Evolutionary conservation across 2,797 vertebrate species (phyloP), one percentile per base, ranked within the genome.

Genomic region (Lophotriccus pileatus): DNA sequence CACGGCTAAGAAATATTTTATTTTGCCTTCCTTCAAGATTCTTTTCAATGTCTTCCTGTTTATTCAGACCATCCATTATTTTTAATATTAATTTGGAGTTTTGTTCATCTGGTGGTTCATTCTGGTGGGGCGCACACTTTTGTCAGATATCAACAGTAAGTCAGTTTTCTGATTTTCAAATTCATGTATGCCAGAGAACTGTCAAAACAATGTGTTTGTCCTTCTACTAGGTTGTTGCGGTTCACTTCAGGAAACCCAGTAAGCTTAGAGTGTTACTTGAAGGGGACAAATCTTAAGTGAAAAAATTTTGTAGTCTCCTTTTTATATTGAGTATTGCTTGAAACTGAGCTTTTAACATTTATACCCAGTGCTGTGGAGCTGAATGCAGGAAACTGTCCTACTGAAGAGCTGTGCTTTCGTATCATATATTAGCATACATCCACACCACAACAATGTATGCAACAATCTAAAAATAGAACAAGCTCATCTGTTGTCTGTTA

Each of bases 391-490:
- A 77, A 58, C 4, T 22, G 36, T 11, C 12, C 70, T 12, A 8
- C 2, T 18, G 24, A 85, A 58, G 23, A 56, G 7, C 11, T 16
- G 15, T 5, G 4, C 39, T 74, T 81, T 84, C 14, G 4, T 67
- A 43, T 11, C 0, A 0, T 12, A 9, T 37, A 12, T 18, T 70
- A 72, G 7, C 28, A 44, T 2, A 3, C 8, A 46, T 7, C 41
- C 58, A 36, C 58, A 80, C 15, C 52, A 67, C 89, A 43, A 34
- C 24, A 58, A 30, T 4, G 3, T 19, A 18, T 32, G 28, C 8
- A 74, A 25, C 7, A 56, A 21, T 34, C 74, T 50, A 68, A 89
- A 95, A 85, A 75, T 59, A 27, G 12, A 66, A 16, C 49, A 87
- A 83, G 23, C 24, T 89, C 44, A 67, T 37, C 55, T 80, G 34